phyloP scores from a whole-genome alignment of 2,113 vertebrate genomes.

The Lamprotornis superbus region DNA sequence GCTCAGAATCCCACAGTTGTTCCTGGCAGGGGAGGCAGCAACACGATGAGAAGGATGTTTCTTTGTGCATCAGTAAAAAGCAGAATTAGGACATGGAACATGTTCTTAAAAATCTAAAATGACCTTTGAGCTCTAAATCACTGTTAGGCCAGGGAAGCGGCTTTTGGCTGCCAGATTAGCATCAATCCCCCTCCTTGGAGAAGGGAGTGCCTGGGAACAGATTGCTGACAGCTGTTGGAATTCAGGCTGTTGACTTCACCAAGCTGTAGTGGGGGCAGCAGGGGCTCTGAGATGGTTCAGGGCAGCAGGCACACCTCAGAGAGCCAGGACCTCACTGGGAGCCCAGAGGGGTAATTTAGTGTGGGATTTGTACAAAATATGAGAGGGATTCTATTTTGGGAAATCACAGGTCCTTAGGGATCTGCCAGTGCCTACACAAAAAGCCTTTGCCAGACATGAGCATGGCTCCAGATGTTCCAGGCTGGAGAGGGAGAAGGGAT shows the following conservation, averaged over 20 bases:
- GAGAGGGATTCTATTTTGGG: neutral
- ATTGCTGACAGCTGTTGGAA: conserved; percentile 41
- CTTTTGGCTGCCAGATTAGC: conserved; percentile 37
- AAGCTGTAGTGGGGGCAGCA: neutral
- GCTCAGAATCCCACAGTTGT: neutral
- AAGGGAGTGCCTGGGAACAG: conserved; percentile 33
- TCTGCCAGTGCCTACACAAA: neutral
- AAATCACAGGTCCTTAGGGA: neutral
- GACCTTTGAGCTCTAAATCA: conserved; percentile 21
- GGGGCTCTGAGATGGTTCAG: neutral
- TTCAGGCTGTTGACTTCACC: neutral
- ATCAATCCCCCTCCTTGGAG: neutral
- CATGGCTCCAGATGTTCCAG: neutral
- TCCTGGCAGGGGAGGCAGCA: neutral
- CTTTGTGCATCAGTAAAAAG: neutral
- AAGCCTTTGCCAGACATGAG: neutral
- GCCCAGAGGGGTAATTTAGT: neutral
- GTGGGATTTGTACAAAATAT: neutral
- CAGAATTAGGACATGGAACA: conserved; percentile 13
- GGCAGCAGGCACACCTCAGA: neutral
- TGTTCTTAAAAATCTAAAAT: conserved; percentile 10
- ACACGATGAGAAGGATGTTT: neutral
- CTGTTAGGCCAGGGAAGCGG: neutral
- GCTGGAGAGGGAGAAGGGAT: neutral
- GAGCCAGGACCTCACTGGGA: neutral